A percentile compares a stretch with the other conserved stretches of the same genome.
Evolutionary conservation across 2,888 invertebrate genomes (phyloP).

Genomic region (Gandaritis pyraliata): DNA sequence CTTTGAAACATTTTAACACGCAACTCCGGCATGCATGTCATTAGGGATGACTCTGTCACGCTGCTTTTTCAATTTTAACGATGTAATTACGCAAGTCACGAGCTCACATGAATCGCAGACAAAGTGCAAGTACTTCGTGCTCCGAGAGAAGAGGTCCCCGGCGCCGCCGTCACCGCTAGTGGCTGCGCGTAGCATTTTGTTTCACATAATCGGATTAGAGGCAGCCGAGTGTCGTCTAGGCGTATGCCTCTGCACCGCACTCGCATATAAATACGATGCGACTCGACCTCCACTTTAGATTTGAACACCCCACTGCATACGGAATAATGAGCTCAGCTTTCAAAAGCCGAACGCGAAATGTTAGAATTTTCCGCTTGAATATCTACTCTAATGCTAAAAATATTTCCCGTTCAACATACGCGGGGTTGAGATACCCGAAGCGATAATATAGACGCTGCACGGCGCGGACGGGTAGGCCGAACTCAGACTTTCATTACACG

Average conservation of each 20-base stretch:
- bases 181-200: slow-evolving; percentile 76
- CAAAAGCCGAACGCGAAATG: slow-evolving; percentile 33
- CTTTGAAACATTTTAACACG: slow-evolving; percentile 36
- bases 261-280: slow-evolving; percentile 68
- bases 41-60: slow-evolving; percentile 39
- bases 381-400: slow-evolving; percentile 24
- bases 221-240: slow-evolving; percentile 65
- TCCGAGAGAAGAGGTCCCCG: slow-evolving; percentile 54
- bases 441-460: slow-evolving; percentile 53
- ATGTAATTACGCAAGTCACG: slow-evolving; percentile 47
- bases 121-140: slow-evolving; percentile 49
- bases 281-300: slow-evolving; percentile 58
- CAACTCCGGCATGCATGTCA: slow-evolving; percentile 35
- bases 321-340: slow-evolving; percentile 49
- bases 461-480: slow-evolving; percentile 55
- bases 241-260: slow-evolving; percentile 65
- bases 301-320: slow-evolving; percentile 50
- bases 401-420: slow-evolving; percentile 28
- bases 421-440: slow-evolving; percentile 43
- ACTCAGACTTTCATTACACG: slow-evolving; percentile 77
- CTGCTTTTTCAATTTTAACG: slow-evolving; percentile 47
- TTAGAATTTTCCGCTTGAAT: slow-evolving; percentile 31
- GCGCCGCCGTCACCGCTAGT: slow-evolving; percentile 46
- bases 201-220: slow-evolving; percentile 79
- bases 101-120: slow-evolving; percentile 48